A percentile compares a stretch with the other conserved stretches of the same genome.
Evolutionary conservation across 2,888 invertebrate species (phyloP).

Genomic region (Cyclophora albipunctata): DNA sequence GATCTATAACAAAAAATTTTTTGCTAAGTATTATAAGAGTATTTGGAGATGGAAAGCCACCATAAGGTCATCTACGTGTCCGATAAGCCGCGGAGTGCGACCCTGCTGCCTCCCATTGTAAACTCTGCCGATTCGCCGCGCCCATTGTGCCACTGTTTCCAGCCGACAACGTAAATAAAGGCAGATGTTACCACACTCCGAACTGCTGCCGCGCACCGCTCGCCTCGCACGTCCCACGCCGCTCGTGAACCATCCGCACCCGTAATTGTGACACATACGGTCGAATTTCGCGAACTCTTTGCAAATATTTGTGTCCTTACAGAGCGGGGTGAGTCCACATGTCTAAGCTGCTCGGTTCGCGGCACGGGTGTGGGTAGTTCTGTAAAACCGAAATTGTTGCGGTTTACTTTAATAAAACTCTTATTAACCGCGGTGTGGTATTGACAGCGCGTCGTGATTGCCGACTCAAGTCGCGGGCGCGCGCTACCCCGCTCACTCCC

Average conservation of each 20-base stretch:
- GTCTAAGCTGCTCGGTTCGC: conserved; percentile 39
- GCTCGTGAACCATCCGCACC: conserved; percentile 22
- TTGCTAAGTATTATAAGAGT: too few relatives aligned
- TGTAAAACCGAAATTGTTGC: conserved; percentile 64
- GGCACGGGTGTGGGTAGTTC: conserved; percentile 60
- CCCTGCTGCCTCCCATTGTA: conserved; percentile 41
- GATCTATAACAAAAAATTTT: too few relatives aligned
- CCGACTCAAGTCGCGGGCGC: conserved; percentile 20
- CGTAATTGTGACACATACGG: conserved; percentile 13
- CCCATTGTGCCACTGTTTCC: conserved; percentile 64
- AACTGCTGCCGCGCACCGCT: conserved; percentile 34
- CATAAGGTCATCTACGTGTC: too few relatives aligned
- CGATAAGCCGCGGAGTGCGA: conserved; percentile 23
- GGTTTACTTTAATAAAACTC: conserved; percentile 64
- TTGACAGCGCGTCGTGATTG: conserved; percentile 44
- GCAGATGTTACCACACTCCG: conserved; percentile 72
- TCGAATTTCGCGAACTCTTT: conserved; percentile 9
- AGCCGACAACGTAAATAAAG: conserved; percentile 73
- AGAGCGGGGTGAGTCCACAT: conserved; percentile 11
- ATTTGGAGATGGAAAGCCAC: too few relatives aligned
- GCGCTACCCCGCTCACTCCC: conserved; percentile 3
- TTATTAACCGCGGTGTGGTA: conserved; percentile 61
- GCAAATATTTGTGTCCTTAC: conserved; percentile 16
- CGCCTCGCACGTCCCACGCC: conserved; percentile 19
- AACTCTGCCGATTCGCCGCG: conserved; percentile 55